Conservation (phyloP, 2,797 vertebrate genomes). For the Iguana delicatissima region DNA sequence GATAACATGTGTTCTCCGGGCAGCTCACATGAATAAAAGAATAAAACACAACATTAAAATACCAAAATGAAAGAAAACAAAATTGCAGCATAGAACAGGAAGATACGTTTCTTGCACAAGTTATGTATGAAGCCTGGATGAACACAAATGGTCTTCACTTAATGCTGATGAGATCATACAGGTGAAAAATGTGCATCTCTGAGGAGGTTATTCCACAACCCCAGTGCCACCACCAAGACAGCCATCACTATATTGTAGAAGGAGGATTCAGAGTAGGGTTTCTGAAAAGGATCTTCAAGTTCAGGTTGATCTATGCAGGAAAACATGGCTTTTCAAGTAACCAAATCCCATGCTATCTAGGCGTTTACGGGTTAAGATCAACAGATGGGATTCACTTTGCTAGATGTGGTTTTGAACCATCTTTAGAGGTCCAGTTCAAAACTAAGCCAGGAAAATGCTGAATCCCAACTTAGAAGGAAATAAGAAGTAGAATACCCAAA, state of each 20-base stretch:
- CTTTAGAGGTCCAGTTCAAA: not conserved
- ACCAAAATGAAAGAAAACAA: not conserved
- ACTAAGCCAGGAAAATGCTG: not conserved
- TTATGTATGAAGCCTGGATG: not conserved
- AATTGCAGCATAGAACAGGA: not conserved
- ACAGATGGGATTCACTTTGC: constrained; percentile 25
- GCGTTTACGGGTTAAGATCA: not conserved
- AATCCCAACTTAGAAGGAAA: not conserved
- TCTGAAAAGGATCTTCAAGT: not conserved
- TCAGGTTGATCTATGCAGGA: not conserved
- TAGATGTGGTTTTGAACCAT: not conserved
- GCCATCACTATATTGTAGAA: not conserved
- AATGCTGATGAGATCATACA: not conserved
- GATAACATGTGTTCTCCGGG: not conserved
- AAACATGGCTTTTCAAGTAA: not conserved
- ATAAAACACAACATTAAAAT: not conserved
- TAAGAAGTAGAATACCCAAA: not conserved
- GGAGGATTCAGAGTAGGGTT: not conserved
- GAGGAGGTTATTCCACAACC: not conserved
- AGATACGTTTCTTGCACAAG: not conserved
- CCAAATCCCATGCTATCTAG: not conserved
- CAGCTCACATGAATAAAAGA: not conserved
- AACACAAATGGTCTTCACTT: not conserved
- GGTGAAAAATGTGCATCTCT: not conserved
- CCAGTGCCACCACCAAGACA: not conserved